A percentile compares a stretch with the other conserved stretches of the same genome.
Evolutionary conservation across 2,113 vertebrate genomes (phyloP).

Genomic region (Microtus montanus): DNA sequence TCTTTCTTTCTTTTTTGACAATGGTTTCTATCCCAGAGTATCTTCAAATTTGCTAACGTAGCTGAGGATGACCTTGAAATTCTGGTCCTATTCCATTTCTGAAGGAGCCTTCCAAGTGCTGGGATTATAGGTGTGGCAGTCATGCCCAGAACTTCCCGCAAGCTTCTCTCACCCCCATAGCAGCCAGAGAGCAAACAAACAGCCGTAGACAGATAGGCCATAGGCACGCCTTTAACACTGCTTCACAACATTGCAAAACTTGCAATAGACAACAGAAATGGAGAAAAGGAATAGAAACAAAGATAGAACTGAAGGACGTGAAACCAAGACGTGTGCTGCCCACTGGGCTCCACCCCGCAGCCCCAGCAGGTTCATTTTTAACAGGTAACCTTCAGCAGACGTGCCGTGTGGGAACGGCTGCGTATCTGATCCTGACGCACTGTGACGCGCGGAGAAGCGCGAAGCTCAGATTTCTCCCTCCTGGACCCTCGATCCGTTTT

Average conservation of each 20-base stretch:
- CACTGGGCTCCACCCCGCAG: background rate
- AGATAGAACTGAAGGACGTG: background rate
- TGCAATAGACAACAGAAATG: background rate
- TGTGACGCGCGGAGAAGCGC: background rate
- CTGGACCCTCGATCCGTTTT: background rate
- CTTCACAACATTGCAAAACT: background rate
- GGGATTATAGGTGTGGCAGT: background rate
- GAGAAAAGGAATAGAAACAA: background rate
- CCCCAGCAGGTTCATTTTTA: background rate
- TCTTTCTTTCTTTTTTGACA: background rate
- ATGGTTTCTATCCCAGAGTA: background rate
- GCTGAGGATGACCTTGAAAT: background rate
- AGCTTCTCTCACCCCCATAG: background rate
- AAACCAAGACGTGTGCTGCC: background rate
- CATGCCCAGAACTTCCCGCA: background rate
- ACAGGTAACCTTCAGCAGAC: background rate
- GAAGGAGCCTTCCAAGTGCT: background rate
- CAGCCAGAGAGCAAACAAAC: background rate
- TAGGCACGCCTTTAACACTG: background rate
- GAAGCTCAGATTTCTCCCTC: conserved; percentile 13
- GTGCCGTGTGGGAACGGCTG: background rate
- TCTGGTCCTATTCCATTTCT: background rate
- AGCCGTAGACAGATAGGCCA: background rate
- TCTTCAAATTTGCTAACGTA: background rate
- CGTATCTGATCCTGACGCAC: rapidly evolving